These are phyloP conservation scores for Tragelaphus scriptus DNA, from an alignment of 2,113 vertebrate species.

Conservation along the genomic window DNA sequence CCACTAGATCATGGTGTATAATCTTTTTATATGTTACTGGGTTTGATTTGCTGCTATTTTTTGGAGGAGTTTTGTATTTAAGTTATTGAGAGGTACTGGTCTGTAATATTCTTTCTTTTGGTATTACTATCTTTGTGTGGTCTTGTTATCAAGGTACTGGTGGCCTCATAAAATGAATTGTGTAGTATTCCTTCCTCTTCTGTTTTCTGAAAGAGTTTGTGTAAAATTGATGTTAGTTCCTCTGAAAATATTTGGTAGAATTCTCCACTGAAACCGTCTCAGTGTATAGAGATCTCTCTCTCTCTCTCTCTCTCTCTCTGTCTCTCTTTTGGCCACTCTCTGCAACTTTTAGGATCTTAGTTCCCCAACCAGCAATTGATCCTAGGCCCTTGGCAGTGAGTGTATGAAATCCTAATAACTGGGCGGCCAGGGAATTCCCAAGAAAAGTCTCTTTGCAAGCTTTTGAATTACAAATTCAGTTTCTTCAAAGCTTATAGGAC, in stretches of 20 bases:
- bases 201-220: neutral
- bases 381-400: neutral
- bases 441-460: neutral
- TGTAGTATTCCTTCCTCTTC: neutral
- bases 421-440: neutral
- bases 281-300: neutral
- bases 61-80: neutral
- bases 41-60: neutral
- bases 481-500: neutral
- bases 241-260: neutral
- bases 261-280: neutral
- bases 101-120: neutral
- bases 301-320: neutral
- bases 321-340: neutral
- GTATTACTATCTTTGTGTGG: neutral
- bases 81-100: neutral
- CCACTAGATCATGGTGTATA: neutral
- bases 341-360: neutral
- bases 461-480: neutral
- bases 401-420: neutral
- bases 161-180: neutral
- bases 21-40: neutral
- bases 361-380: neutral
- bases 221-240: neutral
- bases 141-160: neutral